These are phyloP conservation scores for Neoscelio sp. DNA, from an alignment of 2,888 invertebrate genomes.

Conservation along the genomic window DNA sequence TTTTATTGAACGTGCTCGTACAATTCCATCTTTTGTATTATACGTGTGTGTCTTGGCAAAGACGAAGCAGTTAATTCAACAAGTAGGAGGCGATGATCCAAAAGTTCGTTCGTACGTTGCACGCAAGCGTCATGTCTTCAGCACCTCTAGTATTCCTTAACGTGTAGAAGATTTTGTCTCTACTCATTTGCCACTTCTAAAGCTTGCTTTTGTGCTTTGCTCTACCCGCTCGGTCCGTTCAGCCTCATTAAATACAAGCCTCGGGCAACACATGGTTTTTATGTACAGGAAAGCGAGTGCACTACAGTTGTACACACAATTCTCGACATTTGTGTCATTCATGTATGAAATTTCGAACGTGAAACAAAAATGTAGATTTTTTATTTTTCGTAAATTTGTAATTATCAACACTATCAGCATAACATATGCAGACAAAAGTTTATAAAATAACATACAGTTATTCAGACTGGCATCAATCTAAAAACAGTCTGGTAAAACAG, in stretches of 20 bases:
- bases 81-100: slow-evolving; percentile 58
- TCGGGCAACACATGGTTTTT: slow-evolving; percentile 32
- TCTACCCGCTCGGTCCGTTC: slow-evolving; percentile 37
- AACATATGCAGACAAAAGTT: neutral
- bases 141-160: slow-evolving; percentile 29
- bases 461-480: no score
- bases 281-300: slow-evolving; percentile 18
- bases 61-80: slow-evolving; percentile 58
- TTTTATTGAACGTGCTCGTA: slow-evolving; percentile 3
- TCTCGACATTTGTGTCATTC: slow-evolving; percentile 14
- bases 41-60: slow-evolving; percentile 31
- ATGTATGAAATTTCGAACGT: neutral
- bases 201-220: slow-evolving; percentile 46
- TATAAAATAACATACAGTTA: no score
- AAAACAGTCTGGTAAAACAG: no score
- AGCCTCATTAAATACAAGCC: slow-evolving; percentile 57
- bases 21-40: slow-evolving; percentile 26
- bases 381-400: no score
- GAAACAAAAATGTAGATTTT: slow-evolving; percentile 5
- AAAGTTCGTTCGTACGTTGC: slow-evolving; percentile 28
- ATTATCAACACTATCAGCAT: no score
- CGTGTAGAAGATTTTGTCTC: slow-evolving; percentile 43
- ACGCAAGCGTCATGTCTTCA: slow-evolving; percentile 11
- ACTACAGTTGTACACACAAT: slow-evolving; percentile 30
- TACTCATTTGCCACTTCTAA: slow-evolving; percentile 52